Conservation (phyloP, 1,140 invertebrate species). For the Drosophila watanabei region DNA sequence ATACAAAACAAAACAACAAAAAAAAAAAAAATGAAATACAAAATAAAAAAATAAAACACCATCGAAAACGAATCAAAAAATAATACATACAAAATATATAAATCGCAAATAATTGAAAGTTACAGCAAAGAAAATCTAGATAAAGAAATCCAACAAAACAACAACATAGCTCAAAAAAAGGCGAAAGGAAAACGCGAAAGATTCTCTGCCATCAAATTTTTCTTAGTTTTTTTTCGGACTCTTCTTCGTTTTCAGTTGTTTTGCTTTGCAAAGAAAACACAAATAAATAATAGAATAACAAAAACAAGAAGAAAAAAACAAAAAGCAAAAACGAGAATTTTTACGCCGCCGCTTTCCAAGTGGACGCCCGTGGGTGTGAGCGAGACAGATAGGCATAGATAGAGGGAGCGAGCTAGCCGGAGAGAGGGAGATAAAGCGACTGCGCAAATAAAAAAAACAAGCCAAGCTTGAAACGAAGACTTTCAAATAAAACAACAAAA, state of each 20-base stretch:
- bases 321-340: conserved; percentile 37
- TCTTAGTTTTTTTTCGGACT: conserved; percentile 75
- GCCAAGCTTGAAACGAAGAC: conserved; percentile 84
- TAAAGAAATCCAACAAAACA: conserved; percentile 51
- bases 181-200: conserved; percentile 56
- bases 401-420: conserved; percentile 11
- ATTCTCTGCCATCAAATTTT: conserved; percentile 71
- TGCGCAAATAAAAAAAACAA: conserved; percentile 71
- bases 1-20: conserved; percentile 59
- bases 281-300: conserved; percentile 22
- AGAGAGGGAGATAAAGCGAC: conserved; percentile 69
- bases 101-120: conserved; percentile 68
- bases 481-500: conserved; percentile 74
- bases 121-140: conserved; percentile 51
- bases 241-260: conserved; percentile 67
- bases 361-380: conserved; percentile 48
- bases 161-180: conserved; percentile 78
- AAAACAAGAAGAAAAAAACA: conserved; percentile 28
- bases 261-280: conserved; percentile 51
- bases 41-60: conserved; percentile 74
- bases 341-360: conserved; percentile 28
- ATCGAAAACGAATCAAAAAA: conserved; percentile 85
- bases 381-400: conserved; percentile 44
- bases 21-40: conserved; percentile 62
- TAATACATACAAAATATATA: conserved; percentile 66